Evolutionary conservation across 2,113 vertebrate genomes (phyloP), one percentile per base, ranked within the genome.

Genomic region (Oreochromis tanganicae): DNA sequence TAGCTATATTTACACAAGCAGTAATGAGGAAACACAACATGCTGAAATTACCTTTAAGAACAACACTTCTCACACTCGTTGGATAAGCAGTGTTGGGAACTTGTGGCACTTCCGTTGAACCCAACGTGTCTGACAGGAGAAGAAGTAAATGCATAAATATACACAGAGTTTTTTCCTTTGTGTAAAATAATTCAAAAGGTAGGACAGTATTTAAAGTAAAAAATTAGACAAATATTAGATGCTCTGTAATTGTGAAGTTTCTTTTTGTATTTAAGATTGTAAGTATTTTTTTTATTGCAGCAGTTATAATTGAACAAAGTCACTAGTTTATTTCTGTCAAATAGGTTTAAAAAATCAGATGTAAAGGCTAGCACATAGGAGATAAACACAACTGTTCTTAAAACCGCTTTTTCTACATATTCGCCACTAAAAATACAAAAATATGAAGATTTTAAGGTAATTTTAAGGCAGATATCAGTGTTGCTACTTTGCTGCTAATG

Each of bases 31-130:
- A 21, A 59, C 9, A 57, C 17, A 43, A 7, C 43, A 59, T 9
- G 61, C 12, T 19, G 16, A 78, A 4, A 5, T 66, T 79, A 96
- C 94, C 94, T 95, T 89, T 88, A 1, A 95, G 36, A 32, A 83
- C 57, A 8, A 87, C 66, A 6, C 52, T 92, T 73, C n/a, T 91
- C 1, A 17, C 38, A 4, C 17, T 55, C 11, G 84, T 55, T 19
- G 14, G 24, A 48, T 87, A 56, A 16, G 81, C 16, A 14, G 3
- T 34, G 7, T 12, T 36, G 27, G 89, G 57, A 43, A 12, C 50
- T 50, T 29, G 3, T 0, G 89, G 66, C 0, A 43, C 4, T 4
- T 56, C 13, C 0, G 90, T 88, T 4, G 90, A 68, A 2, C n/a
- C 78, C 4, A 61, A 1, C 16, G 91, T 87, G 32, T 92, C 95